Evolutionary conservation across 1,140 invertebrate species (phyloP).

Genomic region (Apis mellifera): Amel_HAv3.1 CM009940.2:11280501-11281000

Average conservation of each 20-base stretch:
- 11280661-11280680: too few species aligned
- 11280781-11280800: background rate
- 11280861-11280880: background rate
- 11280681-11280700: too few species aligned
- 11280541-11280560: too few species aligned
- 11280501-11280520: background rate
- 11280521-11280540: too few species aligned
- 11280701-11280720: too few species aligned
- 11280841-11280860: background rate
- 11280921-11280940: background rate
- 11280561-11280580: too few species aligned
- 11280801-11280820: background rate
- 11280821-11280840: background rate
- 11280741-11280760: background rate
- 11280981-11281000: background rate
- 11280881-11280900: background rate
- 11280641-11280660: too few species aligned
- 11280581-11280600: rapidly evolving
- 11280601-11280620: too few species aligned
- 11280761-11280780: background rate
- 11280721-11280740: too few species aligned
- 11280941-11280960: background rate
- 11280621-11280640: background rate
- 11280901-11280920: background rate
- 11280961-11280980: background rate